Evolutionary conservation across 1,140 invertebrate genomes (phyloP), one percentile per base, ranked within the genome.

Genomic region (Pentalonia nigronervosa): DNA sequence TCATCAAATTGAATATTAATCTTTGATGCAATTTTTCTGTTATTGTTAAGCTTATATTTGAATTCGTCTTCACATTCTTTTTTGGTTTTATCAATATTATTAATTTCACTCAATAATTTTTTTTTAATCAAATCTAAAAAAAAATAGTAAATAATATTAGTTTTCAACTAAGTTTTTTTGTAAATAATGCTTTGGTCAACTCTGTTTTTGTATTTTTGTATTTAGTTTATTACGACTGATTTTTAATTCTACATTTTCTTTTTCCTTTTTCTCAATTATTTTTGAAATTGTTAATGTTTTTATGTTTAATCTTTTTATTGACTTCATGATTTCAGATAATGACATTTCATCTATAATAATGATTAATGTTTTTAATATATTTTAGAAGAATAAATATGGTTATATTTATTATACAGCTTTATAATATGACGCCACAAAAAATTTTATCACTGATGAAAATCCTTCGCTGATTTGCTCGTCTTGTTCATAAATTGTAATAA

Each of bases 1-100:
- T 88, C 87, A 21, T 88, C 87, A 34, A 88, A 88, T 53, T 88
- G 87, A 53, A n/a, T 88, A 53, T 53, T 45, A 53, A 53, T 53
- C 9, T 20, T 88, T 34, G 87, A 88, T 50, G 3, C 9, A n/a
- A 88, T 21, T 48, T 34, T n/a, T 88, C 9, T 48, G 2, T 88
- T 88, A 36, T 0, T 1, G 7, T 88, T 2, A 4, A 50, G n/a
- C 17, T 50, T 34, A 88, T 88, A 21, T 23, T 25, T 53, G 20
- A 88, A 50, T 88, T 88, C 87, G 23, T 88, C 21, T 88, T 50
- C n/a, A 17, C 53, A 53, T 36, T 88, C 87, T 48, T 34, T 88
- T 50, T 23, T 48, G 0, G 87, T 53, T 88, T 88, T 53, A 14
- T 50, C n/a, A n/a, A 53, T 34, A 23, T 88, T 88, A 34, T 50